Evolutionary conservation across 1,140 invertebrate genomes (phyloP).

Genomic region (Drosophila ficusphila): DNA sequence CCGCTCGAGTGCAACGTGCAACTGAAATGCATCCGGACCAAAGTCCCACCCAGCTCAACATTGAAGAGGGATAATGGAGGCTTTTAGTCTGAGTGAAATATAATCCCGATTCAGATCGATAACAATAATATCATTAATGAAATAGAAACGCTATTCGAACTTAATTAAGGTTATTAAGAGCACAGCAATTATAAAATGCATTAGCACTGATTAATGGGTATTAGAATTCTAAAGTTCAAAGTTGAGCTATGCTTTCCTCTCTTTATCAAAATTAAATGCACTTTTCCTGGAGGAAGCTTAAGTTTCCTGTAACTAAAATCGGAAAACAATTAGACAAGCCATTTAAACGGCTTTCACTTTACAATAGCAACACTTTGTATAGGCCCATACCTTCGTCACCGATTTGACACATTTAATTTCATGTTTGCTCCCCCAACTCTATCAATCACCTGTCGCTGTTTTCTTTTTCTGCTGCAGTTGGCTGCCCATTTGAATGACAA

Average conservation of each 20-base stretch:
- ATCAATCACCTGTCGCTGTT: slow-evolving; percentile 31
- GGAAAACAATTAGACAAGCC: background rate
- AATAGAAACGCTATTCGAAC: background rate
- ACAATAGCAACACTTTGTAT: background rate
- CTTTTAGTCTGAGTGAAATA: background rate
- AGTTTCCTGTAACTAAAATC: background rate
- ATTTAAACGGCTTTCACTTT: background rate
- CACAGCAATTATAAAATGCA: background rate
- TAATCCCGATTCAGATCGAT: background rate
- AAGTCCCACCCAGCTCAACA: slow-evolving; percentile 1
- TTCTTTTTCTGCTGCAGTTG: background rate
- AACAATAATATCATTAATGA: background rate
- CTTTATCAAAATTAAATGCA: background rate
- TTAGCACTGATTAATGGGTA: no score
- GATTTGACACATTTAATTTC: slow-evolving; percentile 33
- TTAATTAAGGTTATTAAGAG: background rate
- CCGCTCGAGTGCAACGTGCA: slow-evolving; percentile 7
- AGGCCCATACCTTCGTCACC: background rate
- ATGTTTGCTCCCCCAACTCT: slow-evolving; percentile 24
- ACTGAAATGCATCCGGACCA: slow-evolving; percentile 20
- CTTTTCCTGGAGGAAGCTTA: no score
- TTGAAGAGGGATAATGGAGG: slow-evolving; percentile 12
- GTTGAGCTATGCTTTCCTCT: background rate
- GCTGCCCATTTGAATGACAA: slow-evolving; percentile 15
- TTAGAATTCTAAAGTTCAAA: no score